Conservation (phyloP, 2,888 invertebrate species). For the Mesorhabditis spiculigera region DNA sequence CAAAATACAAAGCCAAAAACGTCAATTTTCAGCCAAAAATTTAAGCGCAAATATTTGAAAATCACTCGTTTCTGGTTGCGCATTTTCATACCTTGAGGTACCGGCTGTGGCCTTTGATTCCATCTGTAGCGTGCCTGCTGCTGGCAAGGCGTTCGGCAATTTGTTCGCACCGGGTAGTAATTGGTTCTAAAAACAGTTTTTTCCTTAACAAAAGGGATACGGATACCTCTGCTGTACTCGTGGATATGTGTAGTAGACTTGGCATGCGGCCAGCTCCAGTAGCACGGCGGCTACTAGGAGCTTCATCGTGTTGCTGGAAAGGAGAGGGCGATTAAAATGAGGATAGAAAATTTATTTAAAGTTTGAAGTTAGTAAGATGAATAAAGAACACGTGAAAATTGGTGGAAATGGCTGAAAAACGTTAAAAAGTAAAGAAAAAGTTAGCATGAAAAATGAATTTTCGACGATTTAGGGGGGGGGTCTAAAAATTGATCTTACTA, state of each 20-base stretch:
- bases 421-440: neutral
- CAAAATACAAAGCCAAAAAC: too few species aligned
- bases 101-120: slow-evolving; percentile 40
- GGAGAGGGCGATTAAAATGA: too few species aligned
- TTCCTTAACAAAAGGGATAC: neutral
- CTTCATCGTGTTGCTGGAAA: neutral
- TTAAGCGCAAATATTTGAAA: neutral
- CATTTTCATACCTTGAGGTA: neutral
- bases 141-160: slow-evolving; percentile 45
- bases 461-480: too few species aligned
- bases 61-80: too few species aligned
- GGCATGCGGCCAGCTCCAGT: slow-evolving; percentile 5
- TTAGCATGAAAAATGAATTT: neutral
- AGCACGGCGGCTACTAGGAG: neutral
- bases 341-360: neutral
- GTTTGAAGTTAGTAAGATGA: neutral
- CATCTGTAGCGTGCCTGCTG: slow-evolving; percentile 46
- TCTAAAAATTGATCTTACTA: too few species aligned
- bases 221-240: neutral
- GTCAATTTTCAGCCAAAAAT: neutral
- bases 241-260: neutral
- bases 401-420: neutral
- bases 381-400: neutral
- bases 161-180: slow-evolving; percentile 53
- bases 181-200: slow-evolving; percentile 16